Percentiles rank a stretch among this genome's conserved stretches.
These are phyloP conservation scores for Neoniphon sammara DNA, from an alignment of 2,797 vertebrate genomes.

Conservation along the genomic window DNA sequence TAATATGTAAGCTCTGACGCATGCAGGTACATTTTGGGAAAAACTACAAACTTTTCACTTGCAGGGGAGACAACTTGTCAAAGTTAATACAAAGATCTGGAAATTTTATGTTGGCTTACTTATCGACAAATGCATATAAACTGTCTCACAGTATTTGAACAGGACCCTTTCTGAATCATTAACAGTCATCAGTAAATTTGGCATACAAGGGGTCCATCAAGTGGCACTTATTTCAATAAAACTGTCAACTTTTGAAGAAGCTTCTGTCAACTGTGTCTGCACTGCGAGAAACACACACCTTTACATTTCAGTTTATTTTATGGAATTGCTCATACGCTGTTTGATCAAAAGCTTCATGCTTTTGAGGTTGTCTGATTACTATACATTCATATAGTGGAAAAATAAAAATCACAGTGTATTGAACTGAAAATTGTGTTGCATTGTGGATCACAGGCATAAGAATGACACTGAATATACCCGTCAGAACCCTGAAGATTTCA, in stretches of 20 bases:
- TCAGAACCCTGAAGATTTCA: background rate
- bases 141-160: background rate
- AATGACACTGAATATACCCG: background rate
- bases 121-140: background rate
- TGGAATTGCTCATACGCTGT: background rate
- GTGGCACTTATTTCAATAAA: background rate
- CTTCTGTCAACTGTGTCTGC: background rate
- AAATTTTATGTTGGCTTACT: background rate
- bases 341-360: background rate
- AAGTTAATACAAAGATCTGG: no score
- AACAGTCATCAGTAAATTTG: background rate
- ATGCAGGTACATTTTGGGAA: no score
- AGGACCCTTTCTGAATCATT: background rate
- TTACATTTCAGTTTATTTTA: no score
- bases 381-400: background rate
- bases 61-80: no score
- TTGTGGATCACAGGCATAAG: background rate
- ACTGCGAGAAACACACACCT: background rate
- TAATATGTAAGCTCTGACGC: no score
- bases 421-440: slow-evolving; percentile 11
- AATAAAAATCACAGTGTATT: background rate
- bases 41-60: no score
- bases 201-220: background rate
- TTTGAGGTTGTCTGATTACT: background rate
- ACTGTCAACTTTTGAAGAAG: background rate